Percentiles rank a stretch among this genome's conserved stretches.
These are phyloP conservation scores for Bacillus rossius DNA, from an alignment of 1,140 invertebrate species.

Conservation along the genomic window DNA sequence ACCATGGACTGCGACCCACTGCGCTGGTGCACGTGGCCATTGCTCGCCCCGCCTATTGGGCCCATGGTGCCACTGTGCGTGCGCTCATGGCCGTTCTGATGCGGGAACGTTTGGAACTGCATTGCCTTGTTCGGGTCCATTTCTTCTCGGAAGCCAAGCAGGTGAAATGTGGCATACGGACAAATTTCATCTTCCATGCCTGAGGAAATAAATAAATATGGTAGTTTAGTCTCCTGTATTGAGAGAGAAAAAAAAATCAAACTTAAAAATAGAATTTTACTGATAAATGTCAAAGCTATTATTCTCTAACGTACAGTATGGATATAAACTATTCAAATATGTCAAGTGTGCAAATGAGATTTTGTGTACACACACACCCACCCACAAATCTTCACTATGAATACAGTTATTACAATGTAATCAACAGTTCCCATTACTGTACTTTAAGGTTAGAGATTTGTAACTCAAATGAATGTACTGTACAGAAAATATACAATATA, in stretches of 20 bases:
- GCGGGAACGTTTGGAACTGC: slow-evolving; percentile 85
- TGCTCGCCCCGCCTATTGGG: slow-evolving; percentile 47
- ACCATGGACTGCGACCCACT: slow-evolving; percentile 85
- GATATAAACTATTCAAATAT: no score
- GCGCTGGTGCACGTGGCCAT: slow-evolving; percentile 65
- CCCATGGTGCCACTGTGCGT: slow-evolving; percentile 61
- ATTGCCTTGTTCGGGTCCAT: slow-evolving; percentile 86
- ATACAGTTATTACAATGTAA: no score
- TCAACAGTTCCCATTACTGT: no score
- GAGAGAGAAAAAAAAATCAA: not conserved
- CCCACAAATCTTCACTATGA: no score
- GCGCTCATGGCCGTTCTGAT: slow-evolving; percentile 61
- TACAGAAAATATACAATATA: no score
- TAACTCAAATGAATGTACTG: no score
- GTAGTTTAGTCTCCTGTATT: not conserved
- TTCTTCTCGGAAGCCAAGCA: slow-evolving; percentile 90
- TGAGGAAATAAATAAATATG: slow-evolving; percentile 35
- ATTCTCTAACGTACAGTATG: no score
- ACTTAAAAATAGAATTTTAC: not conserved
- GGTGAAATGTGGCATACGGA: slow-evolving; percentile 90
- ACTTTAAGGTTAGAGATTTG: no score
- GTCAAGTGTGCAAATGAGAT: no score
- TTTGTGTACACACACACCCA: no score
- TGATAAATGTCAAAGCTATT: no score
- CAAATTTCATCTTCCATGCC: slow-evolving; percentile 93